Percentiles rank a stretch among this genome's conserved stretches.
Conservation (phyloP, 2,113 vertebrate species). For the Galbula dea region DNA sequence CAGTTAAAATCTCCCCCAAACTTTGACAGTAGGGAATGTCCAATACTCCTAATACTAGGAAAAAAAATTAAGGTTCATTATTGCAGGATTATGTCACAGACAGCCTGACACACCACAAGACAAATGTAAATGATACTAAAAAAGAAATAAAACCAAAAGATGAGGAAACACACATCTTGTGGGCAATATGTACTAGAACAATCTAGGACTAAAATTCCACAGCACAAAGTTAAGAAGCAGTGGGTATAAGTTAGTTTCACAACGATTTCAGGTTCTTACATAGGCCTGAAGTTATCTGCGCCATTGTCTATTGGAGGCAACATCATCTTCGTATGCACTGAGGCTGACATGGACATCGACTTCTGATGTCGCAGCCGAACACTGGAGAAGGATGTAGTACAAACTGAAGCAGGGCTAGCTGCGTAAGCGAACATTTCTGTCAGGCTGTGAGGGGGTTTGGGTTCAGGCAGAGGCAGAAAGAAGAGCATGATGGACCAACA, state of each 20-base stretch:
- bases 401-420: slow-evolving; percentile 82
- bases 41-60: neutral
- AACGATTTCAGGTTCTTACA: slow-evolving; percentile 78
- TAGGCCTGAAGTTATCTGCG: slow-evolving; percentile 84
- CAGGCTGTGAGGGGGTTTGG: slow-evolving; percentile 79
- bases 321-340: slow-evolving; percentile 83
- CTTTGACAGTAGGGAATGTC: slow-evolving; percentile 28
- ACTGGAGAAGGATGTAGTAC: slow-evolving; percentile 81
- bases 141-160: neutral
- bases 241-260: slow-evolving; percentile 61
- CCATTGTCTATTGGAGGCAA: slow-evolving; percentile 85
- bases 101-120: slow-evolving; percentile 53
- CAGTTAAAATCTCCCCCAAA: slow-evolving; percentile 30
- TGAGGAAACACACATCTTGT: slow-evolving; percentile 39
- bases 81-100: slow-evolving; percentile 57
- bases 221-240: slow-evolving; percentile 67
- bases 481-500: slow-evolving; percentile 74
- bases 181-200: slow-evolving; percentile 53
- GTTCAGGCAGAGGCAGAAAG: slow-evolving; percentile 79
- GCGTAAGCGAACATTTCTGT: slow-evolving; percentile 82
- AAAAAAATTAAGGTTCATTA: slow-evolving; percentile 29
- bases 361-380: slow-evolving; percentile 85
- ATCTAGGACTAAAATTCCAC: slow-evolving; percentile 66
- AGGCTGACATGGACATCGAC: slow-evolving; percentile 82
- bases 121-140: slow-evolving; percentile 43